These are phyloP conservation scores for Epizoanthus ramosus DNA, from an alignment of 92 coral and sea anemone genomes.

Conservation along the genomic window DNA sequence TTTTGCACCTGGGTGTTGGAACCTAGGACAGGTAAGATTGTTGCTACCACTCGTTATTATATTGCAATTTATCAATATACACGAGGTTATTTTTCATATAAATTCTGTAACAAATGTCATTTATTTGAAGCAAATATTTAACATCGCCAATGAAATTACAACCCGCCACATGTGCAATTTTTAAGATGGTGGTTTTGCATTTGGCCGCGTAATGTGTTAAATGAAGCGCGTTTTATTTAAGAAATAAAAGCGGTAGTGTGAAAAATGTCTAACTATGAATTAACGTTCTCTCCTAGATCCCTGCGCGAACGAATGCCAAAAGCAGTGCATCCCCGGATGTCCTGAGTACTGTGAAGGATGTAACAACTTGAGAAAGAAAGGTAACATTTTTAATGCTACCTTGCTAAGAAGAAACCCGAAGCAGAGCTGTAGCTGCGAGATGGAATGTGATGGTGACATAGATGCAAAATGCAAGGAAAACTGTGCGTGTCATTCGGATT, in stretches of 20 bases:
- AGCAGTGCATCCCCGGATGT: slow-evolving; percentile 22
- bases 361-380: slow-evolving; percentile 26
- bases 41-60: background rate
- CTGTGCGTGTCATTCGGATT: slow-evolving; percentile 66
- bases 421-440: slow-evolving; percentile 72
- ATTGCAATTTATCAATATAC: too few relatives aligned
- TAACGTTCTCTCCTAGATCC: slow-evolving; percentile 4
- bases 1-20: slow-evolving; percentile 37
- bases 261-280: background rate
- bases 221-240: background rate
- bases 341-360: slow-evolving; percentile 37
- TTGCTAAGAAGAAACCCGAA: background rate
- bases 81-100: too few relatives aligned
- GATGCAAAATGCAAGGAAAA: slow-evolving; percentile 62
- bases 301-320: slow-evolving; percentile 19
- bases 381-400: slow-evolving; percentile 1
- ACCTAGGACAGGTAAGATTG: slow-evolving; percentile 31
- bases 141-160: too few relatives aligned
- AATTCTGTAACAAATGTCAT: too few relatives aligned
- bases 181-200: too few relatives aligned
- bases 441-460: slow-evolving; percentile 67
- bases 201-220: background rate
- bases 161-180: too few relatives aligned
- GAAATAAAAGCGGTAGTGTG: background rate
- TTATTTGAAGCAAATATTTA: too few relatives aligned